Percentiles rank a stretch among this genome's conserved stretches.
Evolutionary conservation across 2,888 invertebrate species (phyloP).

Genomic region (Azorinus chamasolen): DNA sequence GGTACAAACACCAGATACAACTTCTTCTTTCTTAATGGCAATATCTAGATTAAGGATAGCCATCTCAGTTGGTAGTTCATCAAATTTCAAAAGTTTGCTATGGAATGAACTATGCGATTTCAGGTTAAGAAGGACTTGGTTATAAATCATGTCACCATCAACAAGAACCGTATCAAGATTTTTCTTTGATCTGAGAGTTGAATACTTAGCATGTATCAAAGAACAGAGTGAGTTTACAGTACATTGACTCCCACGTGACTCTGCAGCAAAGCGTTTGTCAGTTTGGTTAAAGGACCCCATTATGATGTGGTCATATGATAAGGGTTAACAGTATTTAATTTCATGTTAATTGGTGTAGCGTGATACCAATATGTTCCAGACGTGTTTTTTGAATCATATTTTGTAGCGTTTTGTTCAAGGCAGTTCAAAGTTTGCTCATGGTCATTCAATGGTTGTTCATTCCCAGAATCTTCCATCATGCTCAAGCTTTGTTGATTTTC

Average conservation of each 20-base stretch:
- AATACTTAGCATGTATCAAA: constrained; percentile 19
- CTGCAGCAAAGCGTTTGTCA: constrained; percentile 12
- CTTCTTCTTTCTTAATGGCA: background rate
- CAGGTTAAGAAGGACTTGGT: constrained; percentile 4
- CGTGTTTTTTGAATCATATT: too few relatives aligned
- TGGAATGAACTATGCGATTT: constrained; percentile 5
- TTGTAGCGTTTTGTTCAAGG: too few relatives aligned
- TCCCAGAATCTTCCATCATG: too few relatives aligned
- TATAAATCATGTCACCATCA: constrained; percentile 22
- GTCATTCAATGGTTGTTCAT: too few relatives aligned
- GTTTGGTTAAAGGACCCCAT: constrained; percentile 40
- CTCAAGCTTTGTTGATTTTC: too few relatives aligned
- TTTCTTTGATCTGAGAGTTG: background rate
- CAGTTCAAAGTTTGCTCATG: too few relatives aligned
- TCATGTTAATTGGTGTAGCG: too few relatives aligned
- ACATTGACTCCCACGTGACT: constrained; percentile 47
- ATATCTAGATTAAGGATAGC: background rate
- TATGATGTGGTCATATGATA: too few relatives aligned
- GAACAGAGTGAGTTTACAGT: constrained; percentile 29
- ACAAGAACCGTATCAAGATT: constrained; percentile 24
- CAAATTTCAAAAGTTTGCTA: constrained; percentile 15
- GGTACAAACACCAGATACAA: constrained; percentile 2
- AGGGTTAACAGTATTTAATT: too few relatives aligned
- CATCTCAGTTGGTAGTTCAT: constrained; percentile 31
- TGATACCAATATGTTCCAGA: too few relatives aligned